Percentiles rank a stretch among this genome's conserved stretches.
phyloP scores from a whole-genome alignment of 2,888 invertebrate genomes.

The Synergus laeviventris region DNA sequence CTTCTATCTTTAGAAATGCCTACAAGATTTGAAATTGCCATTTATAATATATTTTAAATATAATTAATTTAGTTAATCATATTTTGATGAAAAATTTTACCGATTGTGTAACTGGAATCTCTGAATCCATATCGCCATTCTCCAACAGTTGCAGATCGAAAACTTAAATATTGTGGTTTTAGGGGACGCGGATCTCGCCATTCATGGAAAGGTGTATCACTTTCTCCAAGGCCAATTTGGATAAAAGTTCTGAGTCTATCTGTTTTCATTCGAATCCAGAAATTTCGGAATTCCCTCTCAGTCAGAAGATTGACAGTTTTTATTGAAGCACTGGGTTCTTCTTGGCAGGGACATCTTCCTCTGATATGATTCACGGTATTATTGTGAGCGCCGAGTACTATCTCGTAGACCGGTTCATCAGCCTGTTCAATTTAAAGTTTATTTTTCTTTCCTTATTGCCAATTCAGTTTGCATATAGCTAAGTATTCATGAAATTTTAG shows the following conservation, averaged over 20 bases:
- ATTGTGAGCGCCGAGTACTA: constrained; percentile 48
- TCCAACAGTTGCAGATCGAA: constrained; percentile 48
- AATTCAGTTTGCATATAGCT: background rate
- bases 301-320: constrained; percentile 49
- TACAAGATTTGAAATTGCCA: constrained; percentile 25
- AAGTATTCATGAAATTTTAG: background rate
- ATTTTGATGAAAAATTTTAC: constrained; percentile 29
- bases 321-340: constrained; percentile 48
- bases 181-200: constrained; percentile 52
- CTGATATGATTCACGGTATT: constrained; percentile 52
- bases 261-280: constrained; percentile 48
- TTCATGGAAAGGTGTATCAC: constrained; percentile 50
- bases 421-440: constrained; percentile 42
- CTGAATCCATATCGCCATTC: constrained; percentile 49
- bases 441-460: background rate
- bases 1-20: constrained; percentile 47
- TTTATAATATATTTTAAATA: background rate
- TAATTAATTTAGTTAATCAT: too few species aligned
- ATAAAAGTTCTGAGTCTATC: constrained; percentile 47
- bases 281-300: constrained; percentile 47
- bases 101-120: constrained; percentile 44
- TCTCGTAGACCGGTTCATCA: constrained; percentile 50
- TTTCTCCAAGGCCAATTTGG: constrained; percentile 48
- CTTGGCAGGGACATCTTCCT: constrained; percentile 52
- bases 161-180: constrained; percentile 49